Evolutionary conservation across 2,113 vertebrate species (phyloP), one percentile per base, ranked within the genome.

Genomic region (Cyanoderma ruficeps): DNA sequence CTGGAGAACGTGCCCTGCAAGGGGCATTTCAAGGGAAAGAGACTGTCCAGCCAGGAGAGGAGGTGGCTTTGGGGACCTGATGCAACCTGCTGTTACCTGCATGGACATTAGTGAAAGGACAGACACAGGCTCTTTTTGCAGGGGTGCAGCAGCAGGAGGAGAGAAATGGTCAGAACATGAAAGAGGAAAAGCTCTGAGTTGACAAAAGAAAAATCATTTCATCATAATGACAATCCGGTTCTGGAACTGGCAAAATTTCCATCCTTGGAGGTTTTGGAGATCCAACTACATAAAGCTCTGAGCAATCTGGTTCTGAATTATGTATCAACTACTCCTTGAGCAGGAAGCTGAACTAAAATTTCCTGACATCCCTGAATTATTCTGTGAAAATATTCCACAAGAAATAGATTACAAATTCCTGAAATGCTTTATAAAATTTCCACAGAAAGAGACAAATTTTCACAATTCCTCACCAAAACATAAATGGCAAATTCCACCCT

Each of bases 1-100:
- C 31, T 61, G 63, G 16, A 64, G 28, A 61, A n/a, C 0, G 1
- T 11, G n/a, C n/a, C 70, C 49, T n/a, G 56, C 2, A 1, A 74
- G 39, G 37, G 60, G 25, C 56, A 50, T 41, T 50, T 37, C 15
- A 6, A 27, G 11, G 44, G 2, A 61, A 13, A 2, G 5, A 52
- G 39, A 53, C 25, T 20, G 17, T 21, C 44, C 30, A 61, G 33
- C 25, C 52, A 27, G 52, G 33, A 64, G 70, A 60, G 59, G 49
- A 83, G 44, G 47, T 41, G 35, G 27, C 44, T 88, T 4, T 47
- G 35, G 50, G 20, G 15, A 72, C 49, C 31, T 42, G 39, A 39
- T 7, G 24, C 30, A 81, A 31, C 69, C 47, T 46, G 22, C 25
- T 49, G 69, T 50, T 7, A 60, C 37, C 35, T 44, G n/a, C 49